Evolutionary conservation across 2,888 invertebrate species (phyloP), one percentile per base, ranked within the genome.

Genomic region (Eupithecia inturbata): DNA sequence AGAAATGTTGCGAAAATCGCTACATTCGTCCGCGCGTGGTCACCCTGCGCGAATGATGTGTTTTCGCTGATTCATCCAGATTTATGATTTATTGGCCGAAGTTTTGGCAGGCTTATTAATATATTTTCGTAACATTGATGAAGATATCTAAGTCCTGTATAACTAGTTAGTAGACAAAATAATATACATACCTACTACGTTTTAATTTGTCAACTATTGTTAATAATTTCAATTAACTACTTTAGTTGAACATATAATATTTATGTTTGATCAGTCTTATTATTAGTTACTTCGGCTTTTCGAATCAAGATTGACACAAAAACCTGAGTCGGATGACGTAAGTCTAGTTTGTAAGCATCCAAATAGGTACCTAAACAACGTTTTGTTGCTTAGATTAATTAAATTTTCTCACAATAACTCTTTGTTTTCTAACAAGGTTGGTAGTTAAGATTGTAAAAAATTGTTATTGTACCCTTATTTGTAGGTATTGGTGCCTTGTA

Each of bases 81-180:
- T 72, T 63, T 70, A n/a, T 74, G 76, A 76, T 76, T 76, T 76
- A 74, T 70, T 73, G 66, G 10, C 10, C 67, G 31, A 76, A 71
- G 60, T 41, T 70, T n/a, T 31, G 53, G n/a, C 63, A 62, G n/a
- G 45, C 10, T 60, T 60, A 63, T 63, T 33, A 64, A 64, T 33
- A n/a, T n/a, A 36, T 22, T 36, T 7, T 36, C 7, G n/a, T n/a
- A 14, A n/a, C 28, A 10, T 12, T 36, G 7, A 49, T 49, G 9
- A 49, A 0, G 1, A 9, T n/a, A 49, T 49, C n/a, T n/a, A n/a
- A 41, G 39, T 41, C 7, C 7, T 41, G 39, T 14, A 41, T 14
- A 41, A 41, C 39, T 41, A 41, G n/a, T n/a, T n/a, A n/a, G 14
- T 45, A 14, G 14, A 19, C 45, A 19, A 19, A 39, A 33, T 39